A percentile compares a stretch with the other conserved stretches of the same genome.
Conservation (phyloP, 2,797 vertebrate genomes). For the Enteromius trimaculatus region DNA sequence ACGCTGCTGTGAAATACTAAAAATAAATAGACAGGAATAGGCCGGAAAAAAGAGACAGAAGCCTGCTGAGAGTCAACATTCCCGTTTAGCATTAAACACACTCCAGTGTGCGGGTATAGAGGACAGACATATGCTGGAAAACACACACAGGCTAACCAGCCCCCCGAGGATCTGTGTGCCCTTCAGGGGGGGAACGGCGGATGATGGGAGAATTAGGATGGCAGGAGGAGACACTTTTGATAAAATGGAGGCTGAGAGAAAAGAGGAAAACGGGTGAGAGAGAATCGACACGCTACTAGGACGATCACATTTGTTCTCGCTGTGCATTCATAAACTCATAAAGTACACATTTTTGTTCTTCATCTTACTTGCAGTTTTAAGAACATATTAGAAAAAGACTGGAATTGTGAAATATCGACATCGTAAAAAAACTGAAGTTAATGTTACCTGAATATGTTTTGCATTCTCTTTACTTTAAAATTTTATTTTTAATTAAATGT, state of each 20-base stretch:
- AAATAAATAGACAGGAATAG: conserved; percentile 16
- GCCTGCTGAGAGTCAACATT: conserved; percentile 16
- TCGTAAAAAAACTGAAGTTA: background rate
- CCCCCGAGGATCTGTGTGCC: conserved; percentile 57
- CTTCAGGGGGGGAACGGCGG: conserved; percentile 68
- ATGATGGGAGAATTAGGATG: conserved; percentile 71
- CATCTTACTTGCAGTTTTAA: background rate
- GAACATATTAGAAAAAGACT: background rate
- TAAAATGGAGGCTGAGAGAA: conserved; percentile 39
- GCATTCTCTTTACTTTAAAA: background rate
- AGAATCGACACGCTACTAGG: background rate
- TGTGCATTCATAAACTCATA: background rate
- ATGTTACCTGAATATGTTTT: background rate
- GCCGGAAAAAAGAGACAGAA: background rate
- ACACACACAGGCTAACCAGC: conserved; percentile 28
- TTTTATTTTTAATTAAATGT: background rate
- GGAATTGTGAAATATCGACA: background rate
- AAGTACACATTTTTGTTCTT: background rate
- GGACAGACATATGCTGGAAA: conserved; percentile 40
- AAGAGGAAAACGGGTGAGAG: conserved; percentile 12
- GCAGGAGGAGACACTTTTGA: conserved; percentile 60
- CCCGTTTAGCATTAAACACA: conserved; percentile 46
- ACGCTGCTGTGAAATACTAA: no score
- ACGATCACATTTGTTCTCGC: background rate
- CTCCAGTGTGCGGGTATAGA: conserved; percentile 32